Conservation (phyloP, 2,113 vertebrate genomes). For the Phoenicopterus ruber region DNA sequence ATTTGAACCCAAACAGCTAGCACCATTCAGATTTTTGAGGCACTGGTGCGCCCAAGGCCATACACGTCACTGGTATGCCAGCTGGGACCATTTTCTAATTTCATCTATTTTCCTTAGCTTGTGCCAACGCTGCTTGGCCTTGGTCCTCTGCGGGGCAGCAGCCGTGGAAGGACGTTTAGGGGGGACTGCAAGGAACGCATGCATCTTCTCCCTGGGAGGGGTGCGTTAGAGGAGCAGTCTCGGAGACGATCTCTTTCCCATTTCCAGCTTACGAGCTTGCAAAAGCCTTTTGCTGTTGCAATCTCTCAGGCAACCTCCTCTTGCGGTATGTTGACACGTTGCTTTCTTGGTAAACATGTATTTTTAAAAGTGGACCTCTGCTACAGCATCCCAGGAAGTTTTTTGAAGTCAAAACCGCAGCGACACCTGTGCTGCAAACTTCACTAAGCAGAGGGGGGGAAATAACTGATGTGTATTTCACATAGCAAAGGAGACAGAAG, state of each 20-base stretch:
- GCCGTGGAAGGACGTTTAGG: background rate
- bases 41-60: background rate
- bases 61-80: background rate
- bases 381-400: background rate
- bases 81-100: background rate
- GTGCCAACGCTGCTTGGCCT: background rate
- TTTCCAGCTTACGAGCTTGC: background rate
- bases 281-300: background rate
- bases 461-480: background rate
- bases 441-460: background rate
- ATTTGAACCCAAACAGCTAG: background rate
- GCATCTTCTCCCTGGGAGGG: background rate
- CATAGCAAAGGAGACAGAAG: background rate
- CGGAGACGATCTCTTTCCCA: background rate
- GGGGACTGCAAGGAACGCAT: background rate
- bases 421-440: background rate
- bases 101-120: background rate
- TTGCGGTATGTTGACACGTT: background rate
- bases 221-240: background rate
- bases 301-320: background rate
- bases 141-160: background rate
- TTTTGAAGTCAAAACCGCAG: background rate
- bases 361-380: background rate
- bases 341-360: background rate
- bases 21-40: background rate